Conservation (phyloP, 1,140 invertebrate genomes). For the Trigoniulus corallinus region DNA sequence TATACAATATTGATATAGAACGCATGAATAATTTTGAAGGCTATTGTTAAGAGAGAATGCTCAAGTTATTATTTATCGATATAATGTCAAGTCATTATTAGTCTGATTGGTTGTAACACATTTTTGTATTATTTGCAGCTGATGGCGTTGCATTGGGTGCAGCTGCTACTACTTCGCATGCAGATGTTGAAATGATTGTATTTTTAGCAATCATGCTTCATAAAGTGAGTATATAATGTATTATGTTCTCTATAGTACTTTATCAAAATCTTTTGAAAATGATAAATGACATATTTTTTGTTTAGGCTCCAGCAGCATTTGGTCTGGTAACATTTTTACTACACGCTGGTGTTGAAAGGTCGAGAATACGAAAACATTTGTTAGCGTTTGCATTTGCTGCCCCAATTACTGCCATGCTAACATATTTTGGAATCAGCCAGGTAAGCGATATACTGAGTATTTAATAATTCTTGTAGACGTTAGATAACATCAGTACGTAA, state of each 20-base stretch:
- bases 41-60: no score
- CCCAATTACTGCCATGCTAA: slow-evolving; percentile 72
- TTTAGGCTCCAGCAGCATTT: slow-evolving; percentile 88
- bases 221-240: slow-evolving; percentile 42
- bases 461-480: slow-evolving; percentile 1
- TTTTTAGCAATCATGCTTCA: slow-evolving; percentile 98
- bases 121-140: slow-evolving; percentile 33
- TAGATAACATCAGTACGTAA: not conserved
- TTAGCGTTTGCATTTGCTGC: slow-evolving; percentile 88
- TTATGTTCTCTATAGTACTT: not conserved
- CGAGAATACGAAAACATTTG: slow-evolving; percentile 71
- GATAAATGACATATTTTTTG: slow-evolving; percentile 9
- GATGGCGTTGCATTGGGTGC: slow-evolving; percentile 94
- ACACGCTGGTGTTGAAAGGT: slow-evolving; percentile 81
- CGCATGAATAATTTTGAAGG: no score
- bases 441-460: slow-evolving; percentile 34
- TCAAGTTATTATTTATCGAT: not conserved
- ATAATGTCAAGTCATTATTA: not conserved
- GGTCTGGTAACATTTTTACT: slow-evolving; percentile 92
- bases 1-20: no score
- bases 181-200: slow-evolving; percentile 93
- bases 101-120: not conserved
- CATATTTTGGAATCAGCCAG: slow-evolving; percentile 83
- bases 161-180: slow-evolving; percentile 81
- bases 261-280: slow-evolving; percentile 1